These are phyloP conservation scores for Orius insidiosus DNA, from an alignment of 1,140 invertebrate genomes.

Conservation along the genomic window DNA sequence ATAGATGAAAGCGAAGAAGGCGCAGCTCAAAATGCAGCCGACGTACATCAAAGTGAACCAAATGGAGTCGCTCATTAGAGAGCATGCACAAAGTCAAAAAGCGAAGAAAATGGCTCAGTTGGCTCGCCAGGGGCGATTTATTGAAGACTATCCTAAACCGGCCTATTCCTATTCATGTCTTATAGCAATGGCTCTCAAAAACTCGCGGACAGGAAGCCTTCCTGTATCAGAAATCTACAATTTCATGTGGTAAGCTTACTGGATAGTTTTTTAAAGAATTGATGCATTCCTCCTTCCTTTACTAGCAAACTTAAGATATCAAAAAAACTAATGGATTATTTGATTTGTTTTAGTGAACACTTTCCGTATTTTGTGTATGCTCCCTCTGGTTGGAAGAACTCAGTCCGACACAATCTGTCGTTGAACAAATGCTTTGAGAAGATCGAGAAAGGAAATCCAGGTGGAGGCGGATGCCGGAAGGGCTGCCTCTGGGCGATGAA, in stretches of 20 bases:
- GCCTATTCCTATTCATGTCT: constrained; percentile 95
- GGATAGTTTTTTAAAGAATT: no score
- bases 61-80: constrained; percentile 23
- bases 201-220: constrained; percentile 79
- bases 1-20: constrained; percentile 31
- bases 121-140: no score
- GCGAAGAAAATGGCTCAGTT: no score
- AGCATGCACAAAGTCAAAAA: no score
- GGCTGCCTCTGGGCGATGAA: constrained; percentile 94
- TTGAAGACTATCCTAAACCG: constrained; percentile 73
- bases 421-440: constrained; percentile 97
- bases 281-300: no score
- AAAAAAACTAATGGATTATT: no score
- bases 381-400: constrained; percentile 67
- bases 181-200: constrained; percentile 93
- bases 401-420: constrained; percentile 87
- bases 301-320: no score
- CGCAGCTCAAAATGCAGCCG: constrained; percentile 26
- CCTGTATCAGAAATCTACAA: constrained; percentile 97
- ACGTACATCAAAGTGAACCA: constrained; percentile 23
- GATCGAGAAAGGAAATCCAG: constrained; percentile 75
- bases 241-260: constrained; percentile 89
- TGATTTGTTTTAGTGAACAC: constrained; percentile 67
- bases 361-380: constrained; percentile 62
- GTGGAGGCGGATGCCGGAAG: constrained; percentile 59